A percentile compares a stretch with the other conserved stretches of the same genome.
Conservation (phyloP, 1,140 invertebrate genomes). For the Pogonognathellus flavescens region DNA sequence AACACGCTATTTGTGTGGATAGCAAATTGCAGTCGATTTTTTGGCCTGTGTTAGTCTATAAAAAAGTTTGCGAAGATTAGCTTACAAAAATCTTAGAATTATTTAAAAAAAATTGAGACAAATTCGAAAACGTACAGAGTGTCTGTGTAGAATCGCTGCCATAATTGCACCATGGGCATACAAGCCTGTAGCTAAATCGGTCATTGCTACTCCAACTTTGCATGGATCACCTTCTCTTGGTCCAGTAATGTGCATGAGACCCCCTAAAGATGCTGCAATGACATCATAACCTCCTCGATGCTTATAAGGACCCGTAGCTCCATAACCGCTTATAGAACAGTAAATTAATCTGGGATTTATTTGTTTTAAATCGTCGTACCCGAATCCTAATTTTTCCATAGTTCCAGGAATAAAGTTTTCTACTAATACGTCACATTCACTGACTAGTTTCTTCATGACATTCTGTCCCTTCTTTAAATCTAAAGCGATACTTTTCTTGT, state of each 20-base stretch:
- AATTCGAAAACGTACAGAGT: constrained; percentile 37
- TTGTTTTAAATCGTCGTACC: constrained; percentile 81
- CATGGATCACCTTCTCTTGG: constrained; percentile 84
- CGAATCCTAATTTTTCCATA: constrained; percentile 81
- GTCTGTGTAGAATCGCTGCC: constrained; percentile 76
- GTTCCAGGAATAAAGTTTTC: constrained; percentile 97
- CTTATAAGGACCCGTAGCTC: constrained; percentile 86
- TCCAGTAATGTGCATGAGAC: constrained; percentile 91
- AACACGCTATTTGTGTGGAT: constrained; percentile 88
- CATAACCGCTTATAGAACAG: constrained; percentile 95
- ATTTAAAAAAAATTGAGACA: too few relatives aligned
- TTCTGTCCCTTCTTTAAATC: constrained; percentile 86
- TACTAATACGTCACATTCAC: constrained; percentile 87
- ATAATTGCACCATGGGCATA: constrained; percentile 97
- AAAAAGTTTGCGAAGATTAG: too few relatives aligned
- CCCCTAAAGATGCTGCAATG: constrained; percentile 92
- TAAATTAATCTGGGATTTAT: constrained; percentile 89
- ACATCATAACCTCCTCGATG: constrained; percentile 89
- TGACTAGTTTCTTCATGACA: constrained; percentile 81
- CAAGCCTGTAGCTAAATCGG: constrained; percentile 91
- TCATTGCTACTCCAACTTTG: constrained; percentile 93
- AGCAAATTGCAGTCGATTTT: constrained; percentile 95
- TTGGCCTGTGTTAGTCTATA: constrained; percentile 83
- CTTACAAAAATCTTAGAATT: too few relatives aligned
- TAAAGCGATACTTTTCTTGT: constrained; percentile 94